Base-by-base conservation (phyloP, 2,113 vertebrate genomes). In the Dendropsophus ebraccatus region DNA sequence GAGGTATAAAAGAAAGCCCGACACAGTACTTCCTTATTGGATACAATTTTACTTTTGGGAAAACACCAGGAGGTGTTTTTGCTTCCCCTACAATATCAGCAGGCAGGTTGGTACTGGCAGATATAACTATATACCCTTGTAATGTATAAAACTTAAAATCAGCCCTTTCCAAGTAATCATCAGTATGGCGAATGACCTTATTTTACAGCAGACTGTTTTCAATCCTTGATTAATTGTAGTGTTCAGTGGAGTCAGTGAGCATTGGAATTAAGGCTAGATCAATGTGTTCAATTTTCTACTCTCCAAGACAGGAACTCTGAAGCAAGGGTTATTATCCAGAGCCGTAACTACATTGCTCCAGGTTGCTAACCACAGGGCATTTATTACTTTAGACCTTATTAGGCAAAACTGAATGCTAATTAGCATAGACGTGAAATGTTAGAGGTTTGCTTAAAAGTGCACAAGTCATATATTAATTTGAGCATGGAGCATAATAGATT, bases 221-320 rank as follows among this genome's bases (percentile, higher is more conserved):
- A 76, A 16, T 32, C n/a, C 21, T 37, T 78, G 60, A 79, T 85
- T 85, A 78, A 85, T 85, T 78, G 74, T 41, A 78, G 70, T 65
- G 28, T 78, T 69, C 75, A 85, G 28, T 70, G 35, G 41, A 78
- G 30, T 85, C 60, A 70, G 30, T 70, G 58, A 69, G 60, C 74
- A 78, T 78, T 69, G 47, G 74, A 85, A 85, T 85, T 79, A 85
- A 79, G 58, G 58, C 47, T 54, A 85, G 83, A 78, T 85, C 83
- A 78, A 85, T 85, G 83, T 79, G 83, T 85, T 79, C 12, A 69
- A 84, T 79, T 69, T 85, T 85, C 54, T 85, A 52, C 45, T 78
- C 47, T 78, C 60, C 12, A 30, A 78, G 58, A 69, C 35, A 65
- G 60, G 75, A 78, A 85, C 58, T 70, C 28, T 79, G 28, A 69